A percentile compares a stretch with the other conserved stretches of the same genome.
Evolutionary conservation across 2,888 invertebrate genomes (phyloP).

Genomic region (Autographa gamma): DNA sequence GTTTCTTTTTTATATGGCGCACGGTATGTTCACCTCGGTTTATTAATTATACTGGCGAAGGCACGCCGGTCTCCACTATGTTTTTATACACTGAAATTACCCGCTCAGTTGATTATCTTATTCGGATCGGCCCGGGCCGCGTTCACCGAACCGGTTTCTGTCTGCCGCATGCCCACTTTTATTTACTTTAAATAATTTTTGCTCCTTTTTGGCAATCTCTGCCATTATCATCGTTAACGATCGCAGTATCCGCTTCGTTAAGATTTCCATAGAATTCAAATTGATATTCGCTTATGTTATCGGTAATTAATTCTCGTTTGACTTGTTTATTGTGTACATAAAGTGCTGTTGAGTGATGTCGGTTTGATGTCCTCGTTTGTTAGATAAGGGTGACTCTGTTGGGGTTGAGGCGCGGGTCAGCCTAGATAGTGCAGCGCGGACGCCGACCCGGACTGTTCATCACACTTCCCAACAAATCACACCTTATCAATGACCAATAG

Average conservation of each 20-base stretch:
- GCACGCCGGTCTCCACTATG: constrained; percentile 69
- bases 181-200: constrained; percentile 87
- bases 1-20: constrained; percentile 60
- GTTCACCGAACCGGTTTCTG: constrained; percentile 78
- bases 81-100: constrained; percentile 83
- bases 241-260: constrained; percentile 82
- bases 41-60: constrained; percentile 80
- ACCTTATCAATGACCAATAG: constrained; percentile 43
- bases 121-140: constrained; percentile 76
- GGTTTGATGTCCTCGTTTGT: constrained; percentile 84
- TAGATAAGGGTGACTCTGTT: constrained; percentile 79
- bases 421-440: constrained; percentile 82
- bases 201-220: constrained; percentile 85
- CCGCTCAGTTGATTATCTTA: constrained; percentile 85
- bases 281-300: constrained; percentile 78
- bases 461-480: constrained; percentile 40
- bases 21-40: constrained; percentile 69
- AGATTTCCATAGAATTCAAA: constrained; percentile 82
- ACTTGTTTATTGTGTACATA: constrained; percentile 79
- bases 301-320: constrained; percentile 72
- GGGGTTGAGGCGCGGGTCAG: constrained; percentile 82
- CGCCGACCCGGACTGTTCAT: constrained; percentile 70
- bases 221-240: constrained; percentile 86
- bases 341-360: constrained; percentile 69
- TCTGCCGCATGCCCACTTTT: constrained; percentile 82